These are phyloP conservation scores for Pocillopora verrucosa DNA, from an alignment of 64 coral and sea anemone species.

Conservation along the genomic window DNA sequence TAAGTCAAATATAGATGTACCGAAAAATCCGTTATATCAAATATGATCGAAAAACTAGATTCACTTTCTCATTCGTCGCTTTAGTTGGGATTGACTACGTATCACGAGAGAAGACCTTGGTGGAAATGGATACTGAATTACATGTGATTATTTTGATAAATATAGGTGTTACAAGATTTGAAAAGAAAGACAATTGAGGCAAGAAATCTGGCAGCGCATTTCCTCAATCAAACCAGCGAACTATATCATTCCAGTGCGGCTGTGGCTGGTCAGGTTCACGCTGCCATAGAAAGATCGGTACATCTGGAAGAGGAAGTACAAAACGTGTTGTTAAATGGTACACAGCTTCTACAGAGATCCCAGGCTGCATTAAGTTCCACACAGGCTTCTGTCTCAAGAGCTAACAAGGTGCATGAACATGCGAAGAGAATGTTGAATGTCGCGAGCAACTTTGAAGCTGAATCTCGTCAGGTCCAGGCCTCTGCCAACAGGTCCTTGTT, in stretches of 20 bases:
- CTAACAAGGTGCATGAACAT: constrained; percentile 16
- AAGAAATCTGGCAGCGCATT: neutral
- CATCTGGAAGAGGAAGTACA: constrained; percentile 31
- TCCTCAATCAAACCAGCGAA: constrained; percentile 6
- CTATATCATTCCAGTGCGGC: constrained; percentile 64
- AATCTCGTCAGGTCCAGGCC: constrained; percentile 2
- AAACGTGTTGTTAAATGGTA: constrained; percentile 29
- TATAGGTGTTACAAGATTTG: constrained; percentile 41
- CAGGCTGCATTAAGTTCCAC: neutral
- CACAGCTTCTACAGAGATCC: neutral
- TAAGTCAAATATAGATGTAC: no score
- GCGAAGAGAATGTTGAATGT: constrained; percentile 30
- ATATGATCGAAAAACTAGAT: no score
- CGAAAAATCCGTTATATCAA: no score
- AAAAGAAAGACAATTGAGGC: constrained; percentile 1
- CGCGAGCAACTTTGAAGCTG: constrained; percentile 28
- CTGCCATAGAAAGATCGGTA: constrained; percentile 45
- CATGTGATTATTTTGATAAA: neutral
- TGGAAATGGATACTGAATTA: neutral
- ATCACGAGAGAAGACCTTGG: neutral
- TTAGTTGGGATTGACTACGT: neutral
- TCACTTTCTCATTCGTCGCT: no score
- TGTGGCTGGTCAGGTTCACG: constrained; percentile 52
- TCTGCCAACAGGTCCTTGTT: constrained; percentile 29
- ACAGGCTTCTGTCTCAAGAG: neutral